phyloP scores from a whole-genome alignment of 2,888 invertebrate species.

The Augiades crinisus region DNA sequence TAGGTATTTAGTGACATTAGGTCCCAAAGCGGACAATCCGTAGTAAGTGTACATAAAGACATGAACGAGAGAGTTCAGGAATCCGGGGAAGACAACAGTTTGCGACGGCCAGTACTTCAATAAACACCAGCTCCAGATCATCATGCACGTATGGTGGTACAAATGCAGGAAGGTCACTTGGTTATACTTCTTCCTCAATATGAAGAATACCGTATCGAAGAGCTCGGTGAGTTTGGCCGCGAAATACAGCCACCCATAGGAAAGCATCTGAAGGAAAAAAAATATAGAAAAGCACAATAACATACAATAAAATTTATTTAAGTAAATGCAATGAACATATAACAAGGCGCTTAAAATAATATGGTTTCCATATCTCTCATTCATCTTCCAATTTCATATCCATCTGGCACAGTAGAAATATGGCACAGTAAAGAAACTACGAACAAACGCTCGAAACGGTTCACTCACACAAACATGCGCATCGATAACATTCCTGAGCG shows the following conservation, averaged over 20 bases:
- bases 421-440: too few relatives aligned
- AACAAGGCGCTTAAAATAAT: too few relatives aligned
- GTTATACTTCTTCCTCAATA: conserved; percentile 87
- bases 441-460: too few relatives aligned
- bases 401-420: too few relatives aligned
- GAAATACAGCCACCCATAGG: conserved; percentile 84
- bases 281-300: too few relatives aligned
- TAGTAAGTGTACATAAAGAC: conserved; percentile 93
- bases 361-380: too few relatives aligned
- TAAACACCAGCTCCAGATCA: conserved; percentile 87
- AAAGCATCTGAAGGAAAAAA: conserved; percentile 61
- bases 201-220: conserved; percentile 92
- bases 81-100: conserved; percentile 85
- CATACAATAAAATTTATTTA: too few relatives aligned
- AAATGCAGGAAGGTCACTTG: conserved; percentile 95
- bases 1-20: conserved; percentile 86
- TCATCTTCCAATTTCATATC: too few relatives aligned
- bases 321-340: too few relatives aligned
- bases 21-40: conserved; percentile 88
- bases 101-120: conserved; percentile 88
- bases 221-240: conserved; percentile 89
- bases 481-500: too few relatives aligned
- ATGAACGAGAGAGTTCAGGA: conserved; percentile 89
- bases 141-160: conserved; percentile 91
- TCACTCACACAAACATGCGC: too few relatives aligned